Evolutionary conservation across 2,888 invertebrate genomes (phyloP).

Genomic region (Cryptocheilus praepositus): DNA sequence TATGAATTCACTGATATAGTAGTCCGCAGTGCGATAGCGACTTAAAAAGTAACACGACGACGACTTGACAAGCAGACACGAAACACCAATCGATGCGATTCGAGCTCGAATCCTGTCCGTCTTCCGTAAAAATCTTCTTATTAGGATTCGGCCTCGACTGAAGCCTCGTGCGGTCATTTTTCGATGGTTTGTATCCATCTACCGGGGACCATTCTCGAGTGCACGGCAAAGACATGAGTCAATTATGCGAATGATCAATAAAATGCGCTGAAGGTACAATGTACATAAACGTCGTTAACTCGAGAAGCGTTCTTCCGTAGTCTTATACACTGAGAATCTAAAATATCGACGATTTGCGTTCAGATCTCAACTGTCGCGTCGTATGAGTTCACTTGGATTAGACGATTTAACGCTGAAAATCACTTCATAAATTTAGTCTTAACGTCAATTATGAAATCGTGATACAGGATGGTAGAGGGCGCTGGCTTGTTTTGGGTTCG

Average conservation of each 20-base stretch:
- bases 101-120: conserved; percentile 32
- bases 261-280: too few relatives aligned
- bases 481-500: too few relatives aligned
- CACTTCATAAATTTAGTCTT: too few relatives aligned
- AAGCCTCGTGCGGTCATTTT: conserved; percentile 15
- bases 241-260: too few relatives aligned
- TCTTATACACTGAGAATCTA: conserved; percentile 25
- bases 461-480: too few relatives aligned
- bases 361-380: conserved; percentile 1
- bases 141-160: conserved; percentile 24
- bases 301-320: conserved; percentile 1
- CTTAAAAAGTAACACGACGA: neutral
- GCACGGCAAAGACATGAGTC: too few relatives aligned
- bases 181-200: too few relatives aligned
- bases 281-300: neutral
- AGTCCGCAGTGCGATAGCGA: neutral
- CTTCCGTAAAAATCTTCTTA: conserved; percentile 27
- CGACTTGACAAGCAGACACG: neutral
- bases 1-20: conserved; percentile 19
- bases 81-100: neutral
- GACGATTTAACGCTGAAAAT: too few relatives aligned
- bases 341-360: conserved; percentile 35
- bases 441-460: too few relatives aligned
- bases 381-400: conserved; percentile 17
- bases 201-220: too few relatives aligned